These are phyloP conservation scores for Herminia tarsipennalis DNA, from an alignment of 2,888 invertebrate genomes.

Conservation along the genomic window DNA sequence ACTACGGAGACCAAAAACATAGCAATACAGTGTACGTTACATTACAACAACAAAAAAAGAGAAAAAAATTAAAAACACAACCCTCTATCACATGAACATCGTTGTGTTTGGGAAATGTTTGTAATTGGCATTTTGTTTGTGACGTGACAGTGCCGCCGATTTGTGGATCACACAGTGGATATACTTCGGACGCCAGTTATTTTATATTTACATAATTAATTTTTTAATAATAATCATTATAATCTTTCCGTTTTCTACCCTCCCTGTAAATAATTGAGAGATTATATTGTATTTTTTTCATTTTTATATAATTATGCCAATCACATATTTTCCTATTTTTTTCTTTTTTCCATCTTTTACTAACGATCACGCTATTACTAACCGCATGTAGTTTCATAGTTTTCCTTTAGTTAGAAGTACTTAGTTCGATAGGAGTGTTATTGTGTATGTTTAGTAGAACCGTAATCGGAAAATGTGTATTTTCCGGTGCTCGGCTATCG, in stretches of 20 bases:
- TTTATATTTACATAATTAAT: constrained; percentile 50
- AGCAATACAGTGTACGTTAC: constrained; percentile 71
- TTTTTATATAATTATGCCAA: constrained; percentile 80
- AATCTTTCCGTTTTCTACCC: constrained; percentile 51
- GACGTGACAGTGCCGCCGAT: constrained; percentile 75
- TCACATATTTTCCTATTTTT: constrained; percentile 75
- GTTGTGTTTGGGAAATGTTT: constrained; percentile 71
- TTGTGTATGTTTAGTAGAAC: constrained; percentile 27
- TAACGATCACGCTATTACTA: constrained; percentile 61
- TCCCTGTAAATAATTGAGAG: constrained; percentile 73
- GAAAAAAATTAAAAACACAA: constrained; percentile 52
- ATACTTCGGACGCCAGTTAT: constrained; percentile 67
- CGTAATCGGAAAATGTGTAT: constrained; percentile 58
- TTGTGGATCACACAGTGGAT: constrained; percentile 73
- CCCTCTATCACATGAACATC: constrained; percentile 34
- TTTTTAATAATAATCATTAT: constrained; percentile 42
- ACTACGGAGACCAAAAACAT: constrained; percentile 50
- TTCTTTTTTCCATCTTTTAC: constrained; percentile 50
- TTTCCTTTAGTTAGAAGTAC: constrained; percentile 4
- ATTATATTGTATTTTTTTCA: constrained; percentile 61
- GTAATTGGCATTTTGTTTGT: constrained; percentile 84
- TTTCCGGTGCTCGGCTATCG: constrained; percentile 50
- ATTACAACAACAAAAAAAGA: constrained; percentile 37
- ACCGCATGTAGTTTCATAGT: constrained; percentile 59
- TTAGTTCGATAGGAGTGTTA: constrained; percentile 3